Percentiles rank a stretch among this genome's conserved stretches.
Conservation (phyloP, 2,113 vertebrate genomes). For the Narcine bancroftii region DNA sequence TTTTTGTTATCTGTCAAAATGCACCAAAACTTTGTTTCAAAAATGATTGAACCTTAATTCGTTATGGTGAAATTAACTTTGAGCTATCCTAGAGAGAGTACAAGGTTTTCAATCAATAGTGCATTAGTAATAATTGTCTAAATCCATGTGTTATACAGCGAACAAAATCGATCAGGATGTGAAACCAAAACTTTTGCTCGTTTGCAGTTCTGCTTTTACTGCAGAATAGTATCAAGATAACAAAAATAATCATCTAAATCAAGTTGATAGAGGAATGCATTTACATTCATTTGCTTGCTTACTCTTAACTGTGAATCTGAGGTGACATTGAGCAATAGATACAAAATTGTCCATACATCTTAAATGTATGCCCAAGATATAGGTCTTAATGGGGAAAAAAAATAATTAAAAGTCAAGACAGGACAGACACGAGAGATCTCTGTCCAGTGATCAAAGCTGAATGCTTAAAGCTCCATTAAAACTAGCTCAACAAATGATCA, state of each 20-base stretch:
- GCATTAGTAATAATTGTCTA: not conserved
- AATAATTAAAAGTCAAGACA: too few species aligned
- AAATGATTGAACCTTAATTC: not conserved
- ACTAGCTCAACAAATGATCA: not conserved
- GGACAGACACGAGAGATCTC: not conserved
- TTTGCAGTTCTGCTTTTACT: not conserved
- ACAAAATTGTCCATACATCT: not conserved
- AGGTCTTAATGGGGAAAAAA: not conserved
- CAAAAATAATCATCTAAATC: not conserved
- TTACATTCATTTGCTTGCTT: not conserved
- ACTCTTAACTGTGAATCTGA: not conserved
- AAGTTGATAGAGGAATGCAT: not conserved
- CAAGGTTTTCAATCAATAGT: not conserved
- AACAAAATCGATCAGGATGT: not conserved
- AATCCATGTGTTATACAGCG: not conserved
- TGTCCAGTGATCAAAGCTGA: not conserved
- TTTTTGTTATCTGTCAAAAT: not conserved
- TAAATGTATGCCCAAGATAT: not conserved
- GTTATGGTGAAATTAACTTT: not conserved
- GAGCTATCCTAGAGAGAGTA: not conserved
- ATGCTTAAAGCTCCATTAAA: not conserved
- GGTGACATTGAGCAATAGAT: not conserved
- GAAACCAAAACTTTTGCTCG: not conserved
- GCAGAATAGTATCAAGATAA: not conserved
- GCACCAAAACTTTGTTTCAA: not conserved